Evolutionary conservation across 2,797 vertebrate species (phyloP), one percentile per base, ranked within the genome.

Genomic region (Tinamus major): DNA sequence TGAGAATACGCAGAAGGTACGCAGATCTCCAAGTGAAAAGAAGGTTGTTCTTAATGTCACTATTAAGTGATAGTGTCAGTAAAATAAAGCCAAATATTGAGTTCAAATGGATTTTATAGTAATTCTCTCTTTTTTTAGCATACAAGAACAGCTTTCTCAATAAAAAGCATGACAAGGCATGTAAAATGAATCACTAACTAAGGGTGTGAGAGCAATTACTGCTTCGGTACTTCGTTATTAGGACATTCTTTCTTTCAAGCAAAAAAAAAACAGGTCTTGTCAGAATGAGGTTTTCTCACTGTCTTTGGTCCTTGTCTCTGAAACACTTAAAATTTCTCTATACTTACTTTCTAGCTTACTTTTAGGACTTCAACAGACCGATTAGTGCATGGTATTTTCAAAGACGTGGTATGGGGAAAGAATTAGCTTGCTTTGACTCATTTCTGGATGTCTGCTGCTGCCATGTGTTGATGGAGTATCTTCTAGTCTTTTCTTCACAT

Each of bases 1-100:
- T 35, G 86, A 90, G 88, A 90, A 87, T 90, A 68, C n/a, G 35
- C 80, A 86, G 49, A 84, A 95, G 85, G 88, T 91, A 88, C 94
- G 86, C 71, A 92, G 35, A 74, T 74, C 70, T 95, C 51, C 75
- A 82, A 80, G 90, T 96, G 64, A 91, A 94, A 79, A 85, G 51
- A 84, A 89, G 27, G 61, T 76, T 82, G 39, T 44, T 91, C 64
- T 90, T 90, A 37, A 62, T 74, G 33, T 85, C 75, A 64, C 33
- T 93, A 68, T 92, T 74, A 74, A 90, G 21, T 82, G 79, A 70
- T 64, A 59, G 6, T 56, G 41, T 79, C 39, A 63, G 19, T 84
- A n/a, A 68, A 82, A 79, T 42, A 70, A 10, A 35, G 6, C 46
- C 61, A 82, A 67, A 94, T 81, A 56, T 11, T 31, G 59, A 93